Conservation (phyloP, 2,888 invertebrate genomes). For the Schizaphis graminum region DNA sequence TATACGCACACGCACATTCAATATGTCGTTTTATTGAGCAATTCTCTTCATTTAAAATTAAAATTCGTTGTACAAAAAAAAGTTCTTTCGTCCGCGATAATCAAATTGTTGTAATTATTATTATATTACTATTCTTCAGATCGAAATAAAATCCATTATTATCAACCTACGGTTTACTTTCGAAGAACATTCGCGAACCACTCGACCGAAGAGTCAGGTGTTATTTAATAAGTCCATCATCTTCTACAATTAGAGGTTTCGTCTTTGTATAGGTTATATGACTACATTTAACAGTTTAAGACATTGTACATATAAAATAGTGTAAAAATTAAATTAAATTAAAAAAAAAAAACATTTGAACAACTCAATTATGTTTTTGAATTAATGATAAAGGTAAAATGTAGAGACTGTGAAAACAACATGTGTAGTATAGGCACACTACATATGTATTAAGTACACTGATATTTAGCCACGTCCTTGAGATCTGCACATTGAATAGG, state of each 20-base stretch:
- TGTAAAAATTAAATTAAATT: not conserved
- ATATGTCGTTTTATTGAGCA: slow-evolving; percentile 49
- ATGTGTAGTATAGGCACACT: not conserved
- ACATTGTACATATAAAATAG: not conserved
- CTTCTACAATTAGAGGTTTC: not conserved
- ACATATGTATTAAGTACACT: not conserved
- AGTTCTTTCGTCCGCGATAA: not conserved
- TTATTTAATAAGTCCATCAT: not conserved
- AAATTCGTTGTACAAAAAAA: not conserved
- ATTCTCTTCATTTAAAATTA: slow-evolving; percentile 11
- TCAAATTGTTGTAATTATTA: slow-evolving; percentile 7
- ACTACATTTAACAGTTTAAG: not conserved
- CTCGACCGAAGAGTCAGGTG: not conserved
- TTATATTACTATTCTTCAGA: not conserved
- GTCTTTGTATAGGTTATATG: not conserved
- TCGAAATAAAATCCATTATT: not conserved
- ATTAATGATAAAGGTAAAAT: not conserved
- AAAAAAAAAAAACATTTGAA: not conserved
- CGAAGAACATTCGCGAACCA: not conserved
- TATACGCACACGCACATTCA: not conserved
- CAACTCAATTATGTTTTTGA: not conserved
- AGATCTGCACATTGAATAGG: not conserved
- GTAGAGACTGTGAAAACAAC: not conserved
- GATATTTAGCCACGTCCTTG: not conserved
- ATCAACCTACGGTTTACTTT: not conserved